Percentiles rank a stretch among this genome's conserved stretches.
Evolutionary conservation across 1,140 invertebrate genomes (phyloP).

Genomic region (Drosophila ogumai): DNA sequence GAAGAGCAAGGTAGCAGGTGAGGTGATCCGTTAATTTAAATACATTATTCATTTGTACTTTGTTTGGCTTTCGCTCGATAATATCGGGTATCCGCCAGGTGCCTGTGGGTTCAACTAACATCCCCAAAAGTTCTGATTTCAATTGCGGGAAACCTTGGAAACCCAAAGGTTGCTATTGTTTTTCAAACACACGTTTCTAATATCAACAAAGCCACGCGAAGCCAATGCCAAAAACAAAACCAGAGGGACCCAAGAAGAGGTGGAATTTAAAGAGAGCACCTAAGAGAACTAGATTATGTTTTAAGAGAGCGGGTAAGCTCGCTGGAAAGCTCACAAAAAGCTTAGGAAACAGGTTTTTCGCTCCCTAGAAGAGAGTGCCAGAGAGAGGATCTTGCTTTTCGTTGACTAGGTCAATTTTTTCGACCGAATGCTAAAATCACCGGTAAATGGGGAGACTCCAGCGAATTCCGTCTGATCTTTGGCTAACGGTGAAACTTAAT

Average conservation of each 20-base stretch:
- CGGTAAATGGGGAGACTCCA: conserved; percentile 16
- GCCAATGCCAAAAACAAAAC: conserved; percentile 37
- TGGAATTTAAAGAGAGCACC: conserved; percentile 3
- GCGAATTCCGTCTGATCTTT: conserved; percentile 41
- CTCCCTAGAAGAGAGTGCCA: background rate
- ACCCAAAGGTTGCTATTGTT: conserved; percentile 46
- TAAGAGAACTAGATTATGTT: conserved; percentile 6
- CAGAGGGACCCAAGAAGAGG: background rate
- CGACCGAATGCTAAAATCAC: conserved; percentile 35
- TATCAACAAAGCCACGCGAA: conserved; percentile 36
- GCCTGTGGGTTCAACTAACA: conserved; percentile 13
- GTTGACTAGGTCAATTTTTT: conserved; percentile 78
- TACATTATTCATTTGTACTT: conserved; percentile 18
- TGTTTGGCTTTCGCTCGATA: conserved; percentile 5
- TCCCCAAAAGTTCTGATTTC: conserved; percentile 3
- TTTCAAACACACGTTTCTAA: conserved; percentile 29
- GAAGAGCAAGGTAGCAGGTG: conserved; percentile 5
- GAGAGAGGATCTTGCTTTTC: conserved; percentile 45
- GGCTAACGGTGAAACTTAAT: conserved; percentile 73
- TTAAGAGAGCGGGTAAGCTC: conserved; percentile 26
- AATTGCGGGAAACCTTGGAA: conserved; percentile 39
- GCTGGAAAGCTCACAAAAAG: background rate
- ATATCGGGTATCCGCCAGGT: background rate
- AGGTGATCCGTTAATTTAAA: conserved; percentile 18
- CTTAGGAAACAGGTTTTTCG: conserved; percentile 17